Evolutionary conservation across 2,113 vertebrate species (phyloP).

Genomic region (Colaptes auratus): DNA sequence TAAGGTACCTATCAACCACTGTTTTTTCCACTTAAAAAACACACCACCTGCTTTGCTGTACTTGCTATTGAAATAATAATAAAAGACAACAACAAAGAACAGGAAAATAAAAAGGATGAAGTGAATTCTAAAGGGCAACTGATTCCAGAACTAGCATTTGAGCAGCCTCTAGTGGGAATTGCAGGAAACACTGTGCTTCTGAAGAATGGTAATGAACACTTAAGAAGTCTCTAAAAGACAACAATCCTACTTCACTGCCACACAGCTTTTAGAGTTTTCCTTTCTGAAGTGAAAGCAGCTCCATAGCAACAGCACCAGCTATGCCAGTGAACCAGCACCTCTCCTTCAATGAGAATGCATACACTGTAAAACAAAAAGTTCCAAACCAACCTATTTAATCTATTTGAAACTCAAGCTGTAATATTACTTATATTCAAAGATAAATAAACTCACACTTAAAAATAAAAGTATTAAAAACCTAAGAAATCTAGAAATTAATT

Average conservation of each 20-base stretch:
- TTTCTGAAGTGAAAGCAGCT: not conserved
- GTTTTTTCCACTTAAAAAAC: not conserved
- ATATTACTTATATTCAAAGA: not conserved
- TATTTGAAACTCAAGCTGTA: not conserved
- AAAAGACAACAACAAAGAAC: slow-evolving; percentile 13
- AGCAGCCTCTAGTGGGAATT: slow-evolving; percentile 76
- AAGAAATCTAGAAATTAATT: not conserved
- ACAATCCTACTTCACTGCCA: not conserved
- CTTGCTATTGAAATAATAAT: not conserved
- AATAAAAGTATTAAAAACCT: not conserved
- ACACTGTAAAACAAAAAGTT: not conserved
- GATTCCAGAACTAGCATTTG: slow-evolving; percentile 15
- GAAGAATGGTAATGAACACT: not conserved
- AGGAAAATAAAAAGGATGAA: not conserved
- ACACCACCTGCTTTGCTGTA: not conserved
- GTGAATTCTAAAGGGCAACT: not conserved
- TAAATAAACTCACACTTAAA: not conserved
- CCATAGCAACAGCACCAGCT: not conserved
- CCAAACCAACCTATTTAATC: not conserved
- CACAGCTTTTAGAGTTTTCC: not conserved
- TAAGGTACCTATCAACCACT: not conserved
- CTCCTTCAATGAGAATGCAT: not conserved
- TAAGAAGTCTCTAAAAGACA: not conserved
- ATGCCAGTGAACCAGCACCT: not conserved
- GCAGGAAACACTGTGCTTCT: not conserved